A percentile compares a stretch with the other conserved stretches of the same genome.
Conservation (phyloP, 1,140 invertebrate species). For the Drosophila mayri region DNA sequence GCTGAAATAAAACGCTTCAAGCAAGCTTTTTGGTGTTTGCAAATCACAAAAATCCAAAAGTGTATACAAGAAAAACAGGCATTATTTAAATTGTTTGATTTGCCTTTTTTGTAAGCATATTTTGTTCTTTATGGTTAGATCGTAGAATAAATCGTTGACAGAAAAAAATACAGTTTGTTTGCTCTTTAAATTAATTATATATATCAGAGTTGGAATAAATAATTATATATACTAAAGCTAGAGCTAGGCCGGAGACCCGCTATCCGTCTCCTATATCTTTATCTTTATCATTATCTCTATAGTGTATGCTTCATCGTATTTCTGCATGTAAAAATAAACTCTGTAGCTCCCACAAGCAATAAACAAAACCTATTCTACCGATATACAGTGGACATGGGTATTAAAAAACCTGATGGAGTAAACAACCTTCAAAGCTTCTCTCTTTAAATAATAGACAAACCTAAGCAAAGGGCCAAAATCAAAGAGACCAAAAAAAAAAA, state of each 20-base stretch:
- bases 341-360: constrained; percentile 41
- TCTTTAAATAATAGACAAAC: constrained; percentile 5
- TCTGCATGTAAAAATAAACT: constrained; percentile 64
- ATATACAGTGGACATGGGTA: constrained; percentile 10
- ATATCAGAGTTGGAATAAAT: constrained; percentile 48
- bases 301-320: constrained; percentile 34
- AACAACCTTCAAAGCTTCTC: constrained; percentile 19
- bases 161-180: constrained; percentile 64
- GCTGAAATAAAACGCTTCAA: neutral
- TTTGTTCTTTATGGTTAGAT: constrained; percentile 42
- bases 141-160: constrained; percentile 49
- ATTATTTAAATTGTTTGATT: constrained; percentile 25
- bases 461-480: constrained; percentile 5
- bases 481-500: constrained; percentile 12
- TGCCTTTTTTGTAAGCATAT: constrained; percentile 30
- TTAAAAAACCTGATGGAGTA: neutral
- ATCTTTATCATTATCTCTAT: constrained; percentile 21
- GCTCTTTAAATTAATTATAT: constrained; percentile 43
- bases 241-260: constrained; percentile 58
- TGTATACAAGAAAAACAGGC: neutral
- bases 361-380: constrained; percentile 21
- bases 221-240: constrained; percentile 58
- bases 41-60: neutral
- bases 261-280: neutral
- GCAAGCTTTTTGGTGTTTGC: neutral